These are phyloP conservation scores for Drosophila heteroneura DNA, from an alignment of 2,888 invertebrate species.

Conservation along the genomic window DNA sequence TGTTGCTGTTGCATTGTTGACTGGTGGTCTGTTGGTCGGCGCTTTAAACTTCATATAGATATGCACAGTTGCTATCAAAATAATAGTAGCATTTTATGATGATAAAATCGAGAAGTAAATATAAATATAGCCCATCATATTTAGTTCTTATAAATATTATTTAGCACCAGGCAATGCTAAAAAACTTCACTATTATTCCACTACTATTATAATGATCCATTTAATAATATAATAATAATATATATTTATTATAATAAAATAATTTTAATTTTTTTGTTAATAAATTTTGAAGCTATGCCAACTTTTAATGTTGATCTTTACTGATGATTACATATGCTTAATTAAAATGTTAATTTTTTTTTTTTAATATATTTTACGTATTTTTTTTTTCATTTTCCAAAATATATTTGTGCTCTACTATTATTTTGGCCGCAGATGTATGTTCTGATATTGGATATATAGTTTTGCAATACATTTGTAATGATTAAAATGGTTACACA, in stretches of 20 bases:
- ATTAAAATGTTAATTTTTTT: not conserved
- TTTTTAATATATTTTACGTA: not conserved
- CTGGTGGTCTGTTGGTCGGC: conserved; percentile 5
- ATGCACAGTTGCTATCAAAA: not conserved
- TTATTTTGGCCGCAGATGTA: not conserved
- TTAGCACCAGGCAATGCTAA: not conserved
- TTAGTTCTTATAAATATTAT: not conserved
- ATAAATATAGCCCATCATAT: not conserved
- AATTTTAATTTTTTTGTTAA: not conserved
- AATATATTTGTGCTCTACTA: not conserved
- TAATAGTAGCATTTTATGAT: not conserved
- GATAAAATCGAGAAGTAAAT: not conserved
- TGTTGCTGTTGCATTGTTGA: conserved; percentile 7
- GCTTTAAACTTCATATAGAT: not conserved
- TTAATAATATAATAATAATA: not conserved
- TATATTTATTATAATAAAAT: not conserved
- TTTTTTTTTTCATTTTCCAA: not conserved
- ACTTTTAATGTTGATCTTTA: not conserved
- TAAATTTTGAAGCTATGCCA: not conserved
- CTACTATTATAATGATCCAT: not conserved
- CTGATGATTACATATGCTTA: not conserved
- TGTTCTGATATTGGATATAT: conserved; percentile 1
- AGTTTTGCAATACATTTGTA: conserved; percentile 12
- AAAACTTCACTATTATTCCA: not conserved
- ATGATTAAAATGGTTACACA: conserved; percentile 1